Evolutionary conservation across 2,113 vertebrate genomes (phyloP).

Genomic region (Cranoglanis bouderius): DNA sequence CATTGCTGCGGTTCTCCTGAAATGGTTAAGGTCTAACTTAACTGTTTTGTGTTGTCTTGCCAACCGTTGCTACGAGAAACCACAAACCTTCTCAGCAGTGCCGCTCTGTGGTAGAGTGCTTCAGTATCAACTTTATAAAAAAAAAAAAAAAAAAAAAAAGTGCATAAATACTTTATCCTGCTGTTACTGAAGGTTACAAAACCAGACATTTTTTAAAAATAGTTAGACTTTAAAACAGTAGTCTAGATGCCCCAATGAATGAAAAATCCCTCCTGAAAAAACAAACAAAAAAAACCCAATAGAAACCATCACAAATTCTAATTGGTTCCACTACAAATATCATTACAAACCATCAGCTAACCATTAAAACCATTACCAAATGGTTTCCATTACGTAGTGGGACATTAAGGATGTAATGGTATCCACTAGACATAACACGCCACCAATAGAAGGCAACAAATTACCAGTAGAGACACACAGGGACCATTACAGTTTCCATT

Average conservation of each 20-base stretch:
- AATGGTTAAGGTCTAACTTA: background rate
- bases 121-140: background rate
- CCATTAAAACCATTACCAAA: no score
- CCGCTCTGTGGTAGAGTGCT: background rate
- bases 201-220: background rate
- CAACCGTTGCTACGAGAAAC: slow-evolving; percentile 67
- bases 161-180: background rate
- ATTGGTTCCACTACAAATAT: no score
- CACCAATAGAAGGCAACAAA: no score
- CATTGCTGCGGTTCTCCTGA: slow-evolving; percentile 60
- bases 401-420: no score
- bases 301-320: no score
- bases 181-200: background rate
- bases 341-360: no score
- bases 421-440: no score
- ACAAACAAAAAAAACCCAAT: no score
- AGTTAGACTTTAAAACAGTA: background rate
- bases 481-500: no score
- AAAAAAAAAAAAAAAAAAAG: background rate
- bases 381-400: no score
- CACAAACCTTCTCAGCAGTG: background rate
- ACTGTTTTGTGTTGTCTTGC: background rate
- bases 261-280: background rate
- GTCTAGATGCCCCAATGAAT: background rate
- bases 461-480: no score